Percentiles rank a stretch among this genome's conserved stretches.
phyloP scores from a whole-genome alignment of 2,113 vertebrate species.

The Balaenoptera acutorostrata region DNA sequence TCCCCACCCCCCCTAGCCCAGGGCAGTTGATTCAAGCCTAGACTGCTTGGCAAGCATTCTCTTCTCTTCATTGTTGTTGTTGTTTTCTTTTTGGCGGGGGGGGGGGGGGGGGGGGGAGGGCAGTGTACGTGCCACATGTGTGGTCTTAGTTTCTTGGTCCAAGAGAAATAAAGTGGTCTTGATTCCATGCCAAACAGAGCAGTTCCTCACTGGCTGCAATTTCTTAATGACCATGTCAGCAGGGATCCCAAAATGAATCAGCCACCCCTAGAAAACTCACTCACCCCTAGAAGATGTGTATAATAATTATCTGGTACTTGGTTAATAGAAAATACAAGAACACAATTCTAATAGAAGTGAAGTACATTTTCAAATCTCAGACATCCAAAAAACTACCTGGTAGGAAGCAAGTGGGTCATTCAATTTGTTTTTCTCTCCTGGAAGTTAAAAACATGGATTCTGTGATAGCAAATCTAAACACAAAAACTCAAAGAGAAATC shows the following conservation, averaged over 20 bases:
- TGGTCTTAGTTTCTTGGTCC: neutral
- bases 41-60: neutral
- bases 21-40: neutral
- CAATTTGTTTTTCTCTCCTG: constrained; percentile 8
- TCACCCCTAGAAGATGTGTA: constrained; percentile 15
- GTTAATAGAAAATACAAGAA: constrained; percentile 48
- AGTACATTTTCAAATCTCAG: constrained; percentile 45
- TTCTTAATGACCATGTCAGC: constrained; percentile 53
- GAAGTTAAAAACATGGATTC: neutral
- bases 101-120: too few species aligned
- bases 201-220: constrained; percentile 21
- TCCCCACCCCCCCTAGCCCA: too few species aligned
- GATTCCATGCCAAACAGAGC: constrained; percentile 22
- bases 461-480: neutral
- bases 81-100: neutral
- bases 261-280: constrained; percentile 14
- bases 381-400: neutral
- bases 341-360: constrained; percentile 59
- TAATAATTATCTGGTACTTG: constrained; percentile 50
- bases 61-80: neutral
- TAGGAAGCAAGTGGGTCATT: neutral
- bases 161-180: constrained; percentile 39
- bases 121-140: neutral
- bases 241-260: constrained; percentile 46
- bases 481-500: constrained; percentile 8